Conservation (phyloP, 2,113 vertebrate species). For the Grallaria varia region DNA sequence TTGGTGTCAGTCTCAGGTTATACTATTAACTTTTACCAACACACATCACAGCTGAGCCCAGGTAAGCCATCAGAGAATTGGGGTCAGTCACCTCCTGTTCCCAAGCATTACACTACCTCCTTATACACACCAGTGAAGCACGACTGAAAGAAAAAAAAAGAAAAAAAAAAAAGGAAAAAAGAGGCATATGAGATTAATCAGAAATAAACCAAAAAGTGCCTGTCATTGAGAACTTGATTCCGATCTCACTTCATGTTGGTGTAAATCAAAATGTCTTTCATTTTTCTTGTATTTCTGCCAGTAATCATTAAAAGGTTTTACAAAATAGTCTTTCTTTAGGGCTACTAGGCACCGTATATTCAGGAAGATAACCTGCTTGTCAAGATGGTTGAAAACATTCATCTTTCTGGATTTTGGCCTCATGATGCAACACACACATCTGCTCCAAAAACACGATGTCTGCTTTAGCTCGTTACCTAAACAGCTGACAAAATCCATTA, state of each 20-base stretch:
- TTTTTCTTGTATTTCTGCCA: not conserved
- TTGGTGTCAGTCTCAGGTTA: not conserved
- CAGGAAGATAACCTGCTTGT: not conserved
- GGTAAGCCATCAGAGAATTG: not conserved
- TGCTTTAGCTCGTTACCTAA: slow-evolving; percentile 25
- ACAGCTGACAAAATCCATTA: slow-evolving; percentile 32
- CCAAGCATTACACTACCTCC: not conserved
- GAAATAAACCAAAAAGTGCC: not conserved
- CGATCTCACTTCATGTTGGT: not conserved
- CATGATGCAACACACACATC: not conserved
- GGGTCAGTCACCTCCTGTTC: not conserved
- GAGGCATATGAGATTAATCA: not conserved
- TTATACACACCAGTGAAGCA: not conserved
- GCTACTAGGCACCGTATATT: not conserved
- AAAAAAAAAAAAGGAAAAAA: not conserved
- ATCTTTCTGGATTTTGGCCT: not conserved
- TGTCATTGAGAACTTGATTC: not conserved
- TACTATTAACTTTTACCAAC: not conserved
- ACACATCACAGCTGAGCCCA: not conserved
- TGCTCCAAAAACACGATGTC: slow-evolving; percentile 3
- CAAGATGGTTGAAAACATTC: not conserved
- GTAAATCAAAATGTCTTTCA: slow-evolving; percentile 9
- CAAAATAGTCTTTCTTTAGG: not conserved
- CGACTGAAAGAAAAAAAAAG: not conserved
- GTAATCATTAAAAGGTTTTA: not conserved